Percentiles rank a stretch among this genome's conserved stretches.
These are phyloP conservation scores for Morpho achilles DNA, from an alignment of 2,888 invertebrate genomes.

Conservation along the genomic window DNA sequence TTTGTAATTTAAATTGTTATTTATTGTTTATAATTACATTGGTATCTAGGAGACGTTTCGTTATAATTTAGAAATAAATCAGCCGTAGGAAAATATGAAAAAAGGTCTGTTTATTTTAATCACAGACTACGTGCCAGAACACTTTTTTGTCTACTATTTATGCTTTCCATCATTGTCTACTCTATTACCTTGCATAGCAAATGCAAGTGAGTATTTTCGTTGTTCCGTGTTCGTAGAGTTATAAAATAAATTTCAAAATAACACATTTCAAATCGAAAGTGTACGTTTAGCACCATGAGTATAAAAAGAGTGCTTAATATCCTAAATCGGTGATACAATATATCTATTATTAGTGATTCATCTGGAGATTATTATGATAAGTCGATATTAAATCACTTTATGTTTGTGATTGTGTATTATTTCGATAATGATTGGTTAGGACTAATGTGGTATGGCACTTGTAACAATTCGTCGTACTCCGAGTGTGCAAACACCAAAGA, in stretches of 20 bases:
- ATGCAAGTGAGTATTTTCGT: constrained; percentile 30
- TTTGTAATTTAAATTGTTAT: too few species aligned
- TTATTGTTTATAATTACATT: too few species aligned
- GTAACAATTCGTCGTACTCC: constrained; percentile 76
- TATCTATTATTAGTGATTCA: constrained; percentile 44
- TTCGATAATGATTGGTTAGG: constrained; percentile 65
- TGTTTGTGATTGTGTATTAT: constrained; percentile 70
- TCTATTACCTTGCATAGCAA: constrained; percentile 33
- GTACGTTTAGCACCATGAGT: constrained; percentile 24
- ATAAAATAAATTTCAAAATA: constrained; percentile 23
- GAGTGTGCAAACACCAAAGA: constrained; percentile 74
- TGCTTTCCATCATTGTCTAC: constrained; percentile 14
- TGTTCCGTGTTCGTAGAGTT: constrained; percentile 27
- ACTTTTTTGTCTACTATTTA: neutral
- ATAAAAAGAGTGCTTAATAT: constrained; percentile 24
- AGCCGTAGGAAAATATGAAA: too few species aligned
- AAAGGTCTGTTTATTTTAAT: neutral
- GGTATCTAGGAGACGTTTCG: too few species aligned
- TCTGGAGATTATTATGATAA: constrained; percentile 56
- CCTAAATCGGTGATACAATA: constrained; percentile 35
- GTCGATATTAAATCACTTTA: constrained; percentile 57
- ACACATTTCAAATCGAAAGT: constrained; percentile 21
- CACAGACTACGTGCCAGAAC: constrained; percentile 11
- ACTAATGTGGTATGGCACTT: constrained; percentile 76
- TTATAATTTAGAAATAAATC: too few species aligned